Base-by-base conservation (phyloP, 2,888 invertebrate species). In the Strigamia transsilvanica region DNA sequence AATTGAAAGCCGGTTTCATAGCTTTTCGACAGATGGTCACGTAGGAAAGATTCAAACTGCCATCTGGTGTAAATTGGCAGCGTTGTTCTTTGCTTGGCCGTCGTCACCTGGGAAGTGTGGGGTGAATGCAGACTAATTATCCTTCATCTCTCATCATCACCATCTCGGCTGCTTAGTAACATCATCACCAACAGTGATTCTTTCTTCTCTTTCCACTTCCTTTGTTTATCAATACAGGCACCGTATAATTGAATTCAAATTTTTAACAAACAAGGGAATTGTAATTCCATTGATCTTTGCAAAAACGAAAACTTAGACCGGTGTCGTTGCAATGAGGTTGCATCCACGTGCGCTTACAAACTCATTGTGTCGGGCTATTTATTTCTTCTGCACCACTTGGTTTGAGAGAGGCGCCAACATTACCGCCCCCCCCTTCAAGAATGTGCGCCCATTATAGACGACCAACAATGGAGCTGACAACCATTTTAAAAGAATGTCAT, bases 301-400 rank as follows among this genome's bases (percentile, higher is more conserved):
- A 23, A 23, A 61, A 7, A 2, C 7, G 13, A 18, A 61, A 21
- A 21, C 61, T 61, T 61, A 18, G 61, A 23, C 61, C 18, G 5
- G 23, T 6, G 61, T 61, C 61, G 61, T 23, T 61, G 61, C 12
- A 61, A 61, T 6, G 61, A 12, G 61, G 61, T 23, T 23, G 38
- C 61, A 61, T 61, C 61, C 38, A 38, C 18, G 61, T 23, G 61
- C 61, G 18, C 61, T 61, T 61, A 61, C 23, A 61, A 61, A 61
- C 61, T 61, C 61, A 61, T 61, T 61, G 23, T 23, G 61, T 61
- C 18, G 61, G 61, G 61, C 61, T 21, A 61, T 61, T 61, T 61
- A 61, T 61, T 61, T 61, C 61, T 61, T 61, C 61, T 61, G 23
- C 18, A 23, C 13, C 18, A 61, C 18, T 61, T 61, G 61, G 23